phyloP scores from a whole-genome alignment of 1,140 invertebrate genomes.

The Latrodectus geometricus region DNA sequence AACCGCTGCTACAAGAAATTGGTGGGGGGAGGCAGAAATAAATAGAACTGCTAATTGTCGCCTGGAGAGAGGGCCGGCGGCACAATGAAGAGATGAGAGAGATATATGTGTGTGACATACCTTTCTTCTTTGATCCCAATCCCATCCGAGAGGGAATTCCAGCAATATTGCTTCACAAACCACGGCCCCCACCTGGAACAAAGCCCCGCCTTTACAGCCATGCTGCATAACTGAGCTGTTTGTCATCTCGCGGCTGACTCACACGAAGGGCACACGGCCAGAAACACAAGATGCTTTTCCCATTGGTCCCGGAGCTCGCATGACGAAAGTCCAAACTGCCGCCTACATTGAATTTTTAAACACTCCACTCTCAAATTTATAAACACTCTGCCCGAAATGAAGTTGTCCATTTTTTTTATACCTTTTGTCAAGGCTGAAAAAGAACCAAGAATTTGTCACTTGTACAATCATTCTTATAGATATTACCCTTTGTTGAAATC shows the following conservation, averaged over 20 bases:
- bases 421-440: too few relatives aligned
- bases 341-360: slow-evolving; percentile 52
- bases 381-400: too few relatives aligned
- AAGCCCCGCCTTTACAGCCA: slow-evolving; percentile 37
- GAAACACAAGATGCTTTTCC: slow-evolving; percentile 8
- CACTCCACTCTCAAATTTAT: background rate
- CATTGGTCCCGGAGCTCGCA: slow-evolving; percentile 26
- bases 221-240: slow-evolving; percentile 47
- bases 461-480: too few relatives aligned
- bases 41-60: too few relatives aligned
- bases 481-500: too few relatives aligned
- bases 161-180: background rate
- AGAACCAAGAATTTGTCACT: too few relatives aligned
- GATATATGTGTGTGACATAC: slow-evolving; percentile 9
- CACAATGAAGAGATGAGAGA: too few relatives aligned
- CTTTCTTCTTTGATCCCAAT: slow-evolving; percentile 34
- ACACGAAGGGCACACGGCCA: slow-evolving; percentile 28
- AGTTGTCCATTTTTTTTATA: too few relatives aligned
- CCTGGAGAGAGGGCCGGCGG: too few relatives aligned
- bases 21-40: too few relatives aligned
- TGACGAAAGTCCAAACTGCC: slow-evolving; percentile 10
- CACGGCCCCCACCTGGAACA: slow-evolving; percentile 13
- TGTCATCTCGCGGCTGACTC: slow-evolving; percentile 37
- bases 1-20: too few relatives aligned
- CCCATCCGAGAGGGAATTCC: slow-evolving; percentile 12